phyloP scores from a whole-genome alignment of 2,113 vertebrate genomes.

The Hystrix brachyura region DNA sequence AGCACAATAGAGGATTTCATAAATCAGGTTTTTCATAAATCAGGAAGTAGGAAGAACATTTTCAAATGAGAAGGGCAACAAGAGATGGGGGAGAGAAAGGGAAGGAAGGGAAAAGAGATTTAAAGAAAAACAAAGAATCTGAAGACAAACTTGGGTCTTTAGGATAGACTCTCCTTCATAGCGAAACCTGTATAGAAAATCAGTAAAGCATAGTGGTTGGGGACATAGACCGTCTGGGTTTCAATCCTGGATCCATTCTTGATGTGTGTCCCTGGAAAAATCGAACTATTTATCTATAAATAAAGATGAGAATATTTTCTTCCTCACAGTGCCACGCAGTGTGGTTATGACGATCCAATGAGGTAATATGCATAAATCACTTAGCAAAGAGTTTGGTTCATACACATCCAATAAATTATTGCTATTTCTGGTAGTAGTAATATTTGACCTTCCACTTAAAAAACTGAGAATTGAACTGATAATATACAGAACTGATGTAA shows the following conservation, averaged over 20 bases:
- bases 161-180: conserved; percentile 3
- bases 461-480: conserved; percentile 44
- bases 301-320: background rate
- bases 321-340: background rate
- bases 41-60: background rate
- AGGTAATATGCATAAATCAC: conserved; percentile 30
- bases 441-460: conserved; percentile 47
- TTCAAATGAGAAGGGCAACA: background rate
- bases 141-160: conserved; percentile 35
- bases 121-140: background rate
- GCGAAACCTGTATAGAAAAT: conserved; percentile 1
- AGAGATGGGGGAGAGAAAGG: background rate
- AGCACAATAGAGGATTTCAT: background rate
- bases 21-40: background rate
- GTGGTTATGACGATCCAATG: conserved; percentile 41
- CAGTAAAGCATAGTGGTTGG: conserved; percentile 15
- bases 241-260: background rate
- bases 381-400: conserved; percentile 51
- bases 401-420: conserved; percentile 47
- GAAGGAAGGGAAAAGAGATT: background rate
- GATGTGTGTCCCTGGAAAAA: background rate
- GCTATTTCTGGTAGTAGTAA: background rate
- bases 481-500: conserved; percentile 17
- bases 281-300: conserved; percentile 34
- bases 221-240: background rate